phyloP scores from a whole-genome alignment of 2,113 vertebrate genomes.

The Seriola rivoliana region DNA sequence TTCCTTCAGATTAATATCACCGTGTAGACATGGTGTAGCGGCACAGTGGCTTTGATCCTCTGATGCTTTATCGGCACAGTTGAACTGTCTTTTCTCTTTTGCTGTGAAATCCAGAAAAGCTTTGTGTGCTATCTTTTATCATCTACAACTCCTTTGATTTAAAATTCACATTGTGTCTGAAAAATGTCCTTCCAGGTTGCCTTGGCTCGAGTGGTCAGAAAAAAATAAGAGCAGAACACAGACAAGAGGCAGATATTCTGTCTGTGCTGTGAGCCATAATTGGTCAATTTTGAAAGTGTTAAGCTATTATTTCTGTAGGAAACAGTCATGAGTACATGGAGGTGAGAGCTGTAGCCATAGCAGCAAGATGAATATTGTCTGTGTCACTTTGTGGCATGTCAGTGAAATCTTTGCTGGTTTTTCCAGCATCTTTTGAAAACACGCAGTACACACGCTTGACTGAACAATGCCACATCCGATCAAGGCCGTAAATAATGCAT shows the following conservation, averaged over 20 bases:
- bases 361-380: slow-evolving; percentile 56
- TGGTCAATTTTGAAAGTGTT: slow-evolving; percentile 23
- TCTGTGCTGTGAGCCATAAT: slow-evolving; percentile 21
- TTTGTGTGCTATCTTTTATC: slow-evolving; percentile 45
- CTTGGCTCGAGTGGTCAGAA: slow-evolving; percentile 31
- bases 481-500: slow-evolving; percentile 69
- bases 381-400: slow-evolving; percentile 66
- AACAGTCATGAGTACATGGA: background rate
- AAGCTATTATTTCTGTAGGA: slow-evolving; percentile 18
- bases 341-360: slow-evolving; percentile 29
- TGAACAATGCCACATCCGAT: slow-evolving; percentile 70
- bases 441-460: slow-evolving; percentile 42
- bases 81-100: slow-evolving; percentile 56
- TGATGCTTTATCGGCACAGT: slow-evolving; percentile 53
- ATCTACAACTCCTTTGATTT: slow-evolving; percentile 63
- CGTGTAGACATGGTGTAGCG: slow-evolving; percentile 39
- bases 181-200: slow-evolving; percentile 43
- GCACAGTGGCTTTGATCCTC: slow-evolving; percentile 66
- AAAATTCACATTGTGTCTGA: slow-evolving; percentile 41
- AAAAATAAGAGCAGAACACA: background rate
- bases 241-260: slow-evolving; percentile 1
- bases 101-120: slow-evolving; percentile 55
- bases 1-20: slow-evolving; percentile 71
- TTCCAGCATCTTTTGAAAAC: slow-evolving; percentile 55
- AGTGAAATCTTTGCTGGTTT: slow-evolving; percentile 68